Evolutionary conservation across 2,888 invertebrate genomes (phyloP).

Genomic region (Eupithecia vulgata): DNA sequence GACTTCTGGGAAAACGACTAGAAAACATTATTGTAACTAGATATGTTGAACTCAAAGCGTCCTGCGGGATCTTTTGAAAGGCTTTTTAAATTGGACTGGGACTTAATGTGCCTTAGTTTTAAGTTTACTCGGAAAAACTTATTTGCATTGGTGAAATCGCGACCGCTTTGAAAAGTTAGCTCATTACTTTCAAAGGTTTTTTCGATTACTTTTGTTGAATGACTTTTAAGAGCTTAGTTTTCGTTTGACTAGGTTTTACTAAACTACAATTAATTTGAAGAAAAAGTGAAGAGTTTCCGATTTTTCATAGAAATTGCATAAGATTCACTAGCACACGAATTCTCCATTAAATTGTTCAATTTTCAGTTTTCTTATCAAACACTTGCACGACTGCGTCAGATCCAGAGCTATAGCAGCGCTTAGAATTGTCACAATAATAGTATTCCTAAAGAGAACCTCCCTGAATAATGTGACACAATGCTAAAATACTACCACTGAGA

Average conservation of each 20-base stretch:
- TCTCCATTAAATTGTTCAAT: slow-evolving; percentile 9
- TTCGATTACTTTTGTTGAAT: slow-evolving; percentile 19
- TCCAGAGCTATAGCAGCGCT: slow-evolving; percentile 30
- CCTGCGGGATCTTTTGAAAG: slow-evolving; percentile 42
- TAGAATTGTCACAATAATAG: slow-evolving; percentile 33
- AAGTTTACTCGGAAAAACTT: slow-evolving; percentile 33
- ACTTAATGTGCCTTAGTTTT: slow-evolving; percentile 46
- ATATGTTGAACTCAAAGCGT: slow-evolving; percentile 46
- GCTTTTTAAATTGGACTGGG: slow-evolving; percentile 55
- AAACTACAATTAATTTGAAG: neutral
- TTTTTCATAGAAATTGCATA: neutral
- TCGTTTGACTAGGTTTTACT: slow-evolving; percentile 11
- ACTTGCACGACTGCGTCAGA: slow-evolving; percentile 26
- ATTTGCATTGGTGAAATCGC: slow-evolving; percentile 37
- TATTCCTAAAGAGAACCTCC: slow-evolving; percentile 48
- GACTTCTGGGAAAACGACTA: slow-evolving; percentile 42
- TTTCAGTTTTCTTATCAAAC: slow-evolving; percentile 28
- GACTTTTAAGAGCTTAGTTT: slow-evolving; percentile 1
- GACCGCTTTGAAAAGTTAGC: slow-evolving; percentile 26
- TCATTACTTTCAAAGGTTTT: slow-evolving; percentile 25
- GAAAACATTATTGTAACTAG: slow-evolving; percentile 44
- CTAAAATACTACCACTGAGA: slow-evolving; percentile 54
- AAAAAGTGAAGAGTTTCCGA: neutral
- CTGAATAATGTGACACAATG: slow-evolving; percentile 53
- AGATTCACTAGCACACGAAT: neutral